Evolutionary conservation across 2,888 invertebrate genomes (phyloP).

Genomic region (Subacronicta megacephala): DNA sequence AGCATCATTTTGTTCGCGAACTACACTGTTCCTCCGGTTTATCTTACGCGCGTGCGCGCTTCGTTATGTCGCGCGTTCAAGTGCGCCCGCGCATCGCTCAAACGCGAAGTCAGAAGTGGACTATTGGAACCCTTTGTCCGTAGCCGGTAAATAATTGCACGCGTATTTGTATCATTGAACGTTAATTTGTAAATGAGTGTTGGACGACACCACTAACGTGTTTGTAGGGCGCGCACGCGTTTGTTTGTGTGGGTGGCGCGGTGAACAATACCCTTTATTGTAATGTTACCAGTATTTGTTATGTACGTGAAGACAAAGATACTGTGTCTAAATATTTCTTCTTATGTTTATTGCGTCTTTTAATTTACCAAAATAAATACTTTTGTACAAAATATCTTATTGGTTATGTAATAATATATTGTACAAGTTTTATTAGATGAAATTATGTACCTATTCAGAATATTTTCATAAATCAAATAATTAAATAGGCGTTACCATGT

Average conservation of each 20-base stretch:
- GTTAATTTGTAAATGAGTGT: conserved; percentile 69
- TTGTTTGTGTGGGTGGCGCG: conserved; percentile 35
- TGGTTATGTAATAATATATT: too few relatives aligned
- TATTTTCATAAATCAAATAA: too few relatives aligned
- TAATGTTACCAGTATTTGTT: conserved; percentile 30
- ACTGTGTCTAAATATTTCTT: conserved; percentile 21
- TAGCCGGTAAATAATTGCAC: conserved; percentile 69
- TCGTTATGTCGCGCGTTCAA: conserved; percentile 67
- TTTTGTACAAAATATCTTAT: background rate
- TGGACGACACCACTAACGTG: conserved; percentile 53
- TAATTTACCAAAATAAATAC: background rate
- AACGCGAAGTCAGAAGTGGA: conserved; percentile 47
- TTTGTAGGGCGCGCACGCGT: conserved; percentile 22
- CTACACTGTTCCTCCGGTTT: conserved; percentile 52
- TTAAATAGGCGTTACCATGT: too few relatives aligned
- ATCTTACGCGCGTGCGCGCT: conserved; percentile 71
- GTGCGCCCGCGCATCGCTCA: conserved; percentile 72
- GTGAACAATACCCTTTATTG: conserved; percentile 66
- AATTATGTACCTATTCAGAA: too few relatives aligned
- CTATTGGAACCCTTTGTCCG: conserved; percentile 73
- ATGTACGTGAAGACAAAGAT: conserved; percentile 46
- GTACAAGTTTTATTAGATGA: too few relatives aligned
- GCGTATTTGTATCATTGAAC: conserved; percentile 66
- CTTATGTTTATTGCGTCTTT: conserved; percentile 7
- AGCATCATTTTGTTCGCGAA: conserved; percentile 78